Percentiles rank a stretch among this genome's conserved stretches.
Conservation (phyloP, 2,113 vertebrate species). For the Sus scrofa region T2T-Sscrofa CM000823.6:35249501-35250000, state of each 20-base stretch:
- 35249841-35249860: neutral
- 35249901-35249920: neutral
- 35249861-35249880: neutral
- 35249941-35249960: neutral
- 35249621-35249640: neutral
- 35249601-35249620: slow-evolving; percentile 37
- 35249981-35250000: neutral
- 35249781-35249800: slow-evolving; percentile 6
- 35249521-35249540: neutral
- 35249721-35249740: neutral
- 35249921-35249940: neutral
- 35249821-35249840: neutral
- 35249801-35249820: slow-evolving; percentile 22
- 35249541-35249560: slow-evolving; percentile 6
- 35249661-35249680: slow-evolving; percentile 50
- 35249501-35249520: neutral
- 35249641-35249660: slow-evolving; percentile 49
- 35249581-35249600: neutral
- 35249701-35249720: slow-evolving; percentile 63
- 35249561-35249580: slow-evolving; percentile 7
- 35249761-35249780: slow-evolving; percentile 9
- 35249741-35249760: slow-evolving; percentile 8
- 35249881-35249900: neutral
- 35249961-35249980: neutral
- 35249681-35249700: neutral